Evolutionary conservation across 2,113 vertebrate genomes (phyloP), one percentile per base, ranked within the genome.

Genomic region (Crotalus viridis): DNA sequence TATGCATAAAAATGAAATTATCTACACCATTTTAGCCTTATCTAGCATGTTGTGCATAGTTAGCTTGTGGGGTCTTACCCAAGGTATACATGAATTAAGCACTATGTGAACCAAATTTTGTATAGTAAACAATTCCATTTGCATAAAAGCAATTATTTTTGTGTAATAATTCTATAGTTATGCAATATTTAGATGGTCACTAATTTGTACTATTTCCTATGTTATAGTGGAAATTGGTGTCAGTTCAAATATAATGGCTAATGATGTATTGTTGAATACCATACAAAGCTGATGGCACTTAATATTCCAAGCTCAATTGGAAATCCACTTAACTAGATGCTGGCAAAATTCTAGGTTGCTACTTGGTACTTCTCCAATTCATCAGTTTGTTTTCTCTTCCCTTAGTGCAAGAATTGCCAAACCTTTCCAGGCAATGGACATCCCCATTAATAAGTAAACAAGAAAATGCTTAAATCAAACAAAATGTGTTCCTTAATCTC

Each of bases 161-260:
- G 22, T 87, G 54, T 22, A 61, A 39, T 87, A 64, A 87, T 93
- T 69, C 33, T 90, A 54, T 93, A 51, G 61, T 93, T 64, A 64
- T 93, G 46, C 48, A 39, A 22, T 26, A 22, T 43, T 48, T 54
- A 43, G 33, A 3, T 48, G 10, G 69, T 85, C 46, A 61, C 22
- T 90, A 85, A 85, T 57, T 24, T 89, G 17, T 85, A 21, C 15
- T 69, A 48, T 92, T 43, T 56, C 91, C 39, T 87, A 48, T 24
- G 24, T 33, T 81, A 85, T 26, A 81, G 21, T 4, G 24, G 91
- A 54, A 92, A 89, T 89, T 89, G n/a, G 24, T 10, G 26, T 43
- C 26, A 61, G 17, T 57, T 51, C 33, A 89, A 89, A 33, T 85
- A 61, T 59, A 24, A 28, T 54, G 13, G 24, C 87, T 74, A 9